These are phyloP conservation scores for Clanis bilineata DNA, from an alignment of 2,888 invertebrate genomes.

Conservation along the genomic window DNA sequence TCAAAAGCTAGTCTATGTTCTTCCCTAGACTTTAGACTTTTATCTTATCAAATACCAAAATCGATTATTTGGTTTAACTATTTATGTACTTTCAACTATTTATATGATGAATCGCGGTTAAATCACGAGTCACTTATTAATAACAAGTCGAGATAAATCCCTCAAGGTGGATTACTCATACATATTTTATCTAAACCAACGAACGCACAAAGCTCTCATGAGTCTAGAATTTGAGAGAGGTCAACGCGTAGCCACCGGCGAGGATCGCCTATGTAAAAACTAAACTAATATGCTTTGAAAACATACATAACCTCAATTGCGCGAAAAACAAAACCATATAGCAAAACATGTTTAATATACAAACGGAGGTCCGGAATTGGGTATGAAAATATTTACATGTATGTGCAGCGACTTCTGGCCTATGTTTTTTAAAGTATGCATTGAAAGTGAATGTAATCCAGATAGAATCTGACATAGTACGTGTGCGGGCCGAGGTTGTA, in stretches of 20 bases:
- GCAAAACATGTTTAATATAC: not conserved
- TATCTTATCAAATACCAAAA: not conserved
- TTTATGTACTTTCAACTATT: not conserved
- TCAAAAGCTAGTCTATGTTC: no score
- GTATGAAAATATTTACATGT: slow-evolving; percentile 4
- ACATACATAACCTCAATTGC: not conserved
- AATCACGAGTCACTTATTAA: not conserved
- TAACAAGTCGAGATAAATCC: not conserved
- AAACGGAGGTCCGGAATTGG: not conserved
- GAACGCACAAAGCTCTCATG: not conserved
- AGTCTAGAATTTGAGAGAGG: not conserved
- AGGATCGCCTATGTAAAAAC: not conserved
- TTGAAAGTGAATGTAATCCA: slow-evolving; percentile 42
- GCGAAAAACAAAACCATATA: not conserved
- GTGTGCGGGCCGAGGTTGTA: slow-evolving; percentile 45
- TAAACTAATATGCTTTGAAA: not conserved
- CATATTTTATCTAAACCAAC: not conserved
- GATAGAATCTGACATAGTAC: slow-evolving; percentile 42
- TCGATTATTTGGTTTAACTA: not conserved
- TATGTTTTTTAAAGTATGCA: slow-evolving; percentile 6
- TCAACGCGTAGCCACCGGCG: not conserved
- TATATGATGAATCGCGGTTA: not conserved
- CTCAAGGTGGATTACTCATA: not conserved
- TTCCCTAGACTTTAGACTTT: not conserved
- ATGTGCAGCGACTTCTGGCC: not conserved